Percentiles rank a stretch among this genome's conserved stretches.
phyloP scores from a whole-genome alignment of 1,140 invertebrate genomes.

The Drosophila lowei region DNA sequence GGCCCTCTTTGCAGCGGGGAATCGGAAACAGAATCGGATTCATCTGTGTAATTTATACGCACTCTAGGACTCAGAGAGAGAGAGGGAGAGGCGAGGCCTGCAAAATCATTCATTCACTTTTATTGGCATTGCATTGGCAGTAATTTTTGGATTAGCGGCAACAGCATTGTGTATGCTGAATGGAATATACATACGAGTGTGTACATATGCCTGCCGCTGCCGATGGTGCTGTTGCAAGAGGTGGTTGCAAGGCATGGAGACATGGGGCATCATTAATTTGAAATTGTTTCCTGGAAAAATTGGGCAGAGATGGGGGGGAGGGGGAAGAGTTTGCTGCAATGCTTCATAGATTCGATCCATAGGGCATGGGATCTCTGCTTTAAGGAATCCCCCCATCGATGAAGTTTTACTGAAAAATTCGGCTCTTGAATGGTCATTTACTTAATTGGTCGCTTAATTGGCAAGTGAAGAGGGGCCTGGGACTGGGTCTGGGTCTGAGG shows the following conservation, averaged over 20 bases:
- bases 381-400: too few species aligned
- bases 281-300: slow-evolving; percentile 57
- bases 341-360: too few species aligned
- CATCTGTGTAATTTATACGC: background rate
- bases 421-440: slow-evolving; percentile 64
- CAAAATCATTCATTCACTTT: slow-evolving; percentile 9
- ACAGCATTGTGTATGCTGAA: background rate
- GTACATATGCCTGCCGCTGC: too few species aligned
- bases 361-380: too few species aligned
- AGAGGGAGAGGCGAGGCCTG: background rate
- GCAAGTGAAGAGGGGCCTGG: slow-evolving; percentile 8
- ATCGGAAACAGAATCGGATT: too few species aligned
- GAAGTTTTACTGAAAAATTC: slow-evolving; percentile 26
- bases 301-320: slow-evolving; percentile 50
- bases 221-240: too few species aligned
- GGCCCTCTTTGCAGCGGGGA: too few species aligned
- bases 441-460: slow-evolving; percentile 66
- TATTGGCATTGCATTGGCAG: slow-evolving; percentile 1
- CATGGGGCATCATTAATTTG: slow-evolving; percentile 68
- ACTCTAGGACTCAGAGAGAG: too few species aligned
- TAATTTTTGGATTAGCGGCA: slow-evolving; percentile 12
- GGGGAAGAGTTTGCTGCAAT: too few species aligned
- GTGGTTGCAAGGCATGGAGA: slow-evolving; percentile 48
- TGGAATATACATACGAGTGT: too few species aligned
- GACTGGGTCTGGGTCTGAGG: background rate